Base-by-base conservation (phyloP, 1,140 invertebrate genomes). In the Procambarus clarkii region DNA sequence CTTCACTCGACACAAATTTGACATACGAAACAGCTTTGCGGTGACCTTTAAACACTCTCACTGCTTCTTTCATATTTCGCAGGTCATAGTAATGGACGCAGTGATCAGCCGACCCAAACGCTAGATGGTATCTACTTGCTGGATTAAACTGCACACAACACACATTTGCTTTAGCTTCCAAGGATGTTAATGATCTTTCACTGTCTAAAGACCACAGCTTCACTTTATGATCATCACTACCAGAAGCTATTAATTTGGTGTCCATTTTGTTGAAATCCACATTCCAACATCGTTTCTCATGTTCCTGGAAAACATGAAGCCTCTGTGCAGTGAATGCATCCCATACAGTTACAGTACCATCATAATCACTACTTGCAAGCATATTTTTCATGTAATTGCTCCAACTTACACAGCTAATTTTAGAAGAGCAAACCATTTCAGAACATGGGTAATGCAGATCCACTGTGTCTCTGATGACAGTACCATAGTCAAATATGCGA, bases 121-220 rank as follows among this genome's bases (percentile, higher is more conserved):
- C 98, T 48, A 99, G 95, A 94, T 99, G 97, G 94, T 95, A 96
- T 0, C 97, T 96, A 92, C 97, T 98, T 78, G 96, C 95, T 7
- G 98, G 98, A 95, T 98, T 99, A 95, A 99, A 99, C 94, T 98
- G 97, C 2, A 99, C 98, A 95, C 98, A 99, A 94, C 98, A 99
- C 48, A 99, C 98, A 95, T 99, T 98, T 2, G 98, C 98, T 95
- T 98, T 98, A 2, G 97, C 97, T 94, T 98, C 97, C 9, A 99
- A 94, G 24, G 97, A 97, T 3, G 97, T 97, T 11, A 99, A 96
- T 1, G 98, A 99, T 93, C 98, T 96, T 88, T 98, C 97, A 18
- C 96, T 96, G 94, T 98, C 98, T 1, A 98, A 95, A 15, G 98
- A 97, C 98, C 98, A 99, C 3, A 99, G 95, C 95, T 99, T 99